phyloP scores from a whole-genome alignment of 2,888 invertebrate genomes.

The Pardosa pseudoannulata region DNA sequence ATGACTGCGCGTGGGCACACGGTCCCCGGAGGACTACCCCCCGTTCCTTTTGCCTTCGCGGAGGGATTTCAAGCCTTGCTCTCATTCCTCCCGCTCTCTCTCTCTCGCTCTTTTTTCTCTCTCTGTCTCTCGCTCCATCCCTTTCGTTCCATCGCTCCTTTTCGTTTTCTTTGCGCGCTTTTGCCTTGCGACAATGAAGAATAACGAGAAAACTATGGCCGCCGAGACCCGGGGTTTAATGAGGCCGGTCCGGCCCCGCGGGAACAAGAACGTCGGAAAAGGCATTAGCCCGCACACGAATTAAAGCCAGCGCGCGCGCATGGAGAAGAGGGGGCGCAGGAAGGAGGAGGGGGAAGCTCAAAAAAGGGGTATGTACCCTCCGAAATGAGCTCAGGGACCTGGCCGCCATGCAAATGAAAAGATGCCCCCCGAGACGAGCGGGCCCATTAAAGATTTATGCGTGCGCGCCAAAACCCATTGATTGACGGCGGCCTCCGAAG shows the following conservation, averaged over 20 bases:
- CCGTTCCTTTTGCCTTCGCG: slow-evolving; percentile 9
- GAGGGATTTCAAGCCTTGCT: slow-evolving; percentile 51
- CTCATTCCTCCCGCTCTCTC: slow-evolving; percentile 43
- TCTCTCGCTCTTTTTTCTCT: no score
- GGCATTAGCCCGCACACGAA: slow-evolving; percentile 51
- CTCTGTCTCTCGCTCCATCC: slow-evolving; percentile 4
- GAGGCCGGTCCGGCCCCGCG: slow-evolving; percentile 51
- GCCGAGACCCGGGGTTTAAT: slow-evolving; percentile 65
- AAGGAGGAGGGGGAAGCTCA: slow-evolving; percentile 7
- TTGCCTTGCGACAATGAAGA: slow-evolving; percentile 73
- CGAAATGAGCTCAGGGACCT: slow-evolving; percentile 55
- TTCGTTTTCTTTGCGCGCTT: slow-evolving; percentile 15
- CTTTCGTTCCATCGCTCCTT: slow-evolving; percentile 25
- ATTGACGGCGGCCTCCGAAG: slow-evolving; percentile 69
- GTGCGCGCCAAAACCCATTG: slow-evolving; percentile 56
- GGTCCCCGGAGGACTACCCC: slow-evolving; percentile 10
- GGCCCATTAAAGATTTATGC: slow-evolving; percentile 72
- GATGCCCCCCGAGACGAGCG: slow-evolving; percentile 59
- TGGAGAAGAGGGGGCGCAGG: neutral
- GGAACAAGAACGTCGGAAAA: slow-evolving; percentile 22
- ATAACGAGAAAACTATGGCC: slow-evolving; percentile 74
- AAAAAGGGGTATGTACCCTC: neutral
- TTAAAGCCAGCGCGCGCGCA: slow-evolving; percentile 47
- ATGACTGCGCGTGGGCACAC: slow-evolving; percentile 64
- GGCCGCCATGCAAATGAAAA: slow-evolving; percentile 69